phyloP scores from a whole-genome alignment of 2,888 invertebrate species.

The Marronus borbonicus region DNA sequence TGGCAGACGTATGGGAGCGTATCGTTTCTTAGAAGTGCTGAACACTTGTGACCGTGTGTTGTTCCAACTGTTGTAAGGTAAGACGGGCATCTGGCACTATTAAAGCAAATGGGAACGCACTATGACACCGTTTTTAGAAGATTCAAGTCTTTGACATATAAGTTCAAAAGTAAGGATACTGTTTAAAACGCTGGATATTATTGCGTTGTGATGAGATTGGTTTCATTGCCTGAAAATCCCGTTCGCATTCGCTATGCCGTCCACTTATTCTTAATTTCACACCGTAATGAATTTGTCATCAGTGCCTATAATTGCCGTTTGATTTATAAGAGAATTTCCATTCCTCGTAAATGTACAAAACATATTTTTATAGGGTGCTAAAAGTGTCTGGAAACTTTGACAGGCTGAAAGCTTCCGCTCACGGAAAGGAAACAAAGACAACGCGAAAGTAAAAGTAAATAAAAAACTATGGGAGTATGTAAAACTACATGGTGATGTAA shows the following conservation, averaged over 20 bases:
- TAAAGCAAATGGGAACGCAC: background rate
- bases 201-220: too few species aligned
- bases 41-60: background rate
- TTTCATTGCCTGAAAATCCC: too few species aligned
- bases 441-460: too few species aligned
- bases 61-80: background rate
- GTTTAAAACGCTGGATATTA: background rate
- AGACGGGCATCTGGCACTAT: slow-evolving; percentile 22
- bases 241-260: background rate
- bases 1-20: slow-evolving; percentile 10
- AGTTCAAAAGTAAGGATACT: background rate
- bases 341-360: background rate
- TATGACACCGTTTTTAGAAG: background rate
- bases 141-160: background rate
- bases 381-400: background rate
- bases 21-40: slow-evolving; percentile 12
- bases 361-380: background rate
- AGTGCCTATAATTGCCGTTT: slow-evolving; percentile 3
- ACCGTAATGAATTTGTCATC: slow-evolving; percentile 19
- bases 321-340: background rate
- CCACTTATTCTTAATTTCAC: slow-evolving; percentile 1
- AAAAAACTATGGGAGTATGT: too few species aligned
- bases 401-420: background rate
- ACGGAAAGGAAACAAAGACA: background rate
- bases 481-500: too few species aligned